Conservation (phyloP, 2,113 vertebrate species). For the Crotalus tigris region DNA sequence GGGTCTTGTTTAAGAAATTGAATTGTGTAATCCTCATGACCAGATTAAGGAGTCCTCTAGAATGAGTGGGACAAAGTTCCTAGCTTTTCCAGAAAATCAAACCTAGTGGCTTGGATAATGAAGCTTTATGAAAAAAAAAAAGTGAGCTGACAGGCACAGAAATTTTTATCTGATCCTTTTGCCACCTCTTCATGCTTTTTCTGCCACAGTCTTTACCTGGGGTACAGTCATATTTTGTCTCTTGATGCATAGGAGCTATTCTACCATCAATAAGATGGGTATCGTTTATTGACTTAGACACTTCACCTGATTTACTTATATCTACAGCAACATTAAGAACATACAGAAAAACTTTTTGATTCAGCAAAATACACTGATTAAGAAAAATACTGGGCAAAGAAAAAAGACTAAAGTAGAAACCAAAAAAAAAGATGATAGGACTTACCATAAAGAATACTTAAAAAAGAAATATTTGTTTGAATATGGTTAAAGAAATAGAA, state of each 20-base stretch:
- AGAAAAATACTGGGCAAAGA: too few species aligned
- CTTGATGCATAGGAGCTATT: background rate
- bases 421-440: too few species aligned
- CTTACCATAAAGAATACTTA: too few species aligned
- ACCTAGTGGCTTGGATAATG: background rate
- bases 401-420: too few species aligned
- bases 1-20: background rate
- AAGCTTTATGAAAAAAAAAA: background rate
- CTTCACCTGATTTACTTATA: too few species aligned
- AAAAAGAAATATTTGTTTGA: too few species aligned
- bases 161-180: background rate
- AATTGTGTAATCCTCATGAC: background rate
- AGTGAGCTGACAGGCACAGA: background rate
- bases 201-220: background rate
- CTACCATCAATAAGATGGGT: background rate
- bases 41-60: background rate
- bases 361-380: too few species aligned
- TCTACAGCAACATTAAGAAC: too few species aligned
- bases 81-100: background rate
- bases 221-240: background rate
- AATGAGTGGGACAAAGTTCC: background rate
- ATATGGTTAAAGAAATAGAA: too few species aligned
- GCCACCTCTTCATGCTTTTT: background rate
- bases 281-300: background rate
- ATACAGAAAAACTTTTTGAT: too few species aligned